Evolutionary conservation across 1,140 invertebrate genomes (phyloP).

Genomic region (Lepidurus couesii): DNA sequence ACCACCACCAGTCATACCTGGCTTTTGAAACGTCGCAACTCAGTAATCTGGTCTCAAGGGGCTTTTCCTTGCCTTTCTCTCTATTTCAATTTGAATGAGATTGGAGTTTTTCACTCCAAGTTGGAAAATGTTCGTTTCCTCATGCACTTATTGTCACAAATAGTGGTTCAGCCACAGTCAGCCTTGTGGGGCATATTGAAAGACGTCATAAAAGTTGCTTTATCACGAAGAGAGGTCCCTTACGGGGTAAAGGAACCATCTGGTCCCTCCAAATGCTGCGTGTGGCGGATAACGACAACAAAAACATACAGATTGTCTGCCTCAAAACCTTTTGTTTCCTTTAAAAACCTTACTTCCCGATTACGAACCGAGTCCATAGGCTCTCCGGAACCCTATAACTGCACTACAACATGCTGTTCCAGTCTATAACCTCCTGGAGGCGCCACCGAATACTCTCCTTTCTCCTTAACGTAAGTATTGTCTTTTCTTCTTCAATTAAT

Average conservation of each 20-base stretch:
- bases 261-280: neutral
- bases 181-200: neutral
- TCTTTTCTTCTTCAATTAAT: neutral
- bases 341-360: neutral
- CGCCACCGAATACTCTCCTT: neutral
- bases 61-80: no score
- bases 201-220: slow-evolving; percentile 6
- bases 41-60: no score
- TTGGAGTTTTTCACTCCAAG: no score
- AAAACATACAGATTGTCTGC: slow-evolving; percentile 22
- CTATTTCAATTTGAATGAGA: no score
- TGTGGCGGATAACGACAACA: slow-evolving; percentile 21
- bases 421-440: neutral
- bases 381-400: no score
- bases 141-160: slow-evolving; percentile 13
- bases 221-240: slow-evolving; percentile 2
- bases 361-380: neutral
- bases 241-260: neutral
- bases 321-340: neutral
- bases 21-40: no score
- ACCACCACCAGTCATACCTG: no score
- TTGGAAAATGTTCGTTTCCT: neutral
- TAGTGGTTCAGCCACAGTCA: neutral
- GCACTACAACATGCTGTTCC: no score
- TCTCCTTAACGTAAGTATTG: neutral